A percentile compares a stretch with the other conserved stretches of the same genome.
phyloP scores from a whole-genome alignment of 2,888 invertebrate species.

The Eristalis intricaria region DNA sequence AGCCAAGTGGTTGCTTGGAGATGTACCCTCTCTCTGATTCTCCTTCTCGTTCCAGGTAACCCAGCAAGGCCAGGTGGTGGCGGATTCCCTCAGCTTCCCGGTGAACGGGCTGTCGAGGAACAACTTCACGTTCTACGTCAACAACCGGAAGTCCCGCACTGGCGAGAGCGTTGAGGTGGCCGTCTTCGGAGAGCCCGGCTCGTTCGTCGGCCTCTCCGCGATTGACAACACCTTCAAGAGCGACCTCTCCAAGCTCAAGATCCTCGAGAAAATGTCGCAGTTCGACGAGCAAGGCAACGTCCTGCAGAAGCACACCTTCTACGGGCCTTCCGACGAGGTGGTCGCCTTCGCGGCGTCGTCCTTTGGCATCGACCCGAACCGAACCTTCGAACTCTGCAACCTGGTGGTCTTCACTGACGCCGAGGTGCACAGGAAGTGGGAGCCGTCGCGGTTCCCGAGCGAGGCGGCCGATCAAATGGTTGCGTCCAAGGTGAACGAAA shows the following conservation, averaged over 20 bases:
- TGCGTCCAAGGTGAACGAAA: conserved; percentile 84
- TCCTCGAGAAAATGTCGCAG: conserved; percentile 90
- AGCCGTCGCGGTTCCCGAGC: conserved; percentile 86
- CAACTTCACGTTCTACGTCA: conserved; percentile 91
- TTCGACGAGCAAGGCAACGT: conserved; percentile 91
- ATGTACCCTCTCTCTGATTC: neutral
- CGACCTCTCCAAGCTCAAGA: conserved; percentile 90
- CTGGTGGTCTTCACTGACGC: conserved; percentile 94
- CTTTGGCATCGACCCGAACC: conserved; percentile 94
- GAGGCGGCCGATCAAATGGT: conserved; percentile 87
- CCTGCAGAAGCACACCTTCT: conserved; percentile 89
- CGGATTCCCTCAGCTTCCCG: conserved; percentile 95
- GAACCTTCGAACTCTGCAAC: conserved; percentile 93
- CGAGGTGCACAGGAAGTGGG: conserved; percentile 85
- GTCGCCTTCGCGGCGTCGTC: conserved; percentile 92
- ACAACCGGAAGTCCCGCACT: conserved; percentile 94
- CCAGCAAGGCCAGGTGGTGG: conserved; percentile 90
- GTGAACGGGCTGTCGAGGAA: conserved; percentile 95
- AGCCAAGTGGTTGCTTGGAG: neutral
- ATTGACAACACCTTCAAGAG: conserved; percentile 92
- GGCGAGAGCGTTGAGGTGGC: conserved; percentile 94
- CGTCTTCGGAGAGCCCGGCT: conserved; percentile 94
- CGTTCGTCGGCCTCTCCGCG: conserved; percentile 93
- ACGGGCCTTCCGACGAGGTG: conserved; percentile 88
- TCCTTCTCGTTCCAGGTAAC: conserved; percentile 78